Percentiles rank a stretch among this genome's conserved stretches.
These are phyloP conservation scores for Apodemia hepburni DNA, from an alignment of 2,888 invertebrate genomes.

Conservation along the genomic window DNA sequence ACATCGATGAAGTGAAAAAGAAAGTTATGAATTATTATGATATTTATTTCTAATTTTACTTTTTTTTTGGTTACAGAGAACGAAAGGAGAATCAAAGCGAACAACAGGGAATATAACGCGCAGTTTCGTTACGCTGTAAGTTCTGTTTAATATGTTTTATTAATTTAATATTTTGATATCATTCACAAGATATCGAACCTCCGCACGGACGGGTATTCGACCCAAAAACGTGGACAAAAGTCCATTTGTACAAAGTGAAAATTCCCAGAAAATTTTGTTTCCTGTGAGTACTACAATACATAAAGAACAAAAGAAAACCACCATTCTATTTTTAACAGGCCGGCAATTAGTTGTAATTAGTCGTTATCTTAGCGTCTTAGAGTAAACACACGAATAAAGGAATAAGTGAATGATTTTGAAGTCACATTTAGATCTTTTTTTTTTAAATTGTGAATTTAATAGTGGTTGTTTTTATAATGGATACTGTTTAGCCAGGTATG, in stretches of 20 bases:
- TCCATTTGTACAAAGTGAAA: too few species aligned
- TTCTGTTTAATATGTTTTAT: constrained; percentile 38
- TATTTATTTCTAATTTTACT: constrained; percentile 29
- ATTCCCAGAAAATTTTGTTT: too few species aligned
- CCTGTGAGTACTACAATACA: too few species aligned
- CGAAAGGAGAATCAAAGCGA: constrained; percentile 97
- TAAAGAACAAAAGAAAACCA: too few species aligned
- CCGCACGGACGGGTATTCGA: too few species aligned
- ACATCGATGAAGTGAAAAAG: background rate
- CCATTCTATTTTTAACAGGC: too few species aligned
- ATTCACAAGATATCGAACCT: too few species aligned
- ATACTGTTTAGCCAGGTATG: background rate
- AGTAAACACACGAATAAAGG: background rate
- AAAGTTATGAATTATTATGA: constrained; percentile 2
- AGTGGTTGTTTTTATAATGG: background rate
- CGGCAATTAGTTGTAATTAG: too few species aligned
- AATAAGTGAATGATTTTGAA: background rate
- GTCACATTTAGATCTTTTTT: background rate
- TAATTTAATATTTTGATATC: background rate
- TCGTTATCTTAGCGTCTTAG: too few species aligned
- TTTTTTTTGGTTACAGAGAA: constrained; percentile 88
- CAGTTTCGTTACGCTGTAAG: constrained; percentile 99
- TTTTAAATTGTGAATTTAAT: too few species aligned
- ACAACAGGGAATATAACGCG: constrained; percentile 97
- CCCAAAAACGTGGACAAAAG: too few species aligned